Conservation (phyloP, 1,140 invertebrate genomes). For the Drosophila miranda region DNA sequence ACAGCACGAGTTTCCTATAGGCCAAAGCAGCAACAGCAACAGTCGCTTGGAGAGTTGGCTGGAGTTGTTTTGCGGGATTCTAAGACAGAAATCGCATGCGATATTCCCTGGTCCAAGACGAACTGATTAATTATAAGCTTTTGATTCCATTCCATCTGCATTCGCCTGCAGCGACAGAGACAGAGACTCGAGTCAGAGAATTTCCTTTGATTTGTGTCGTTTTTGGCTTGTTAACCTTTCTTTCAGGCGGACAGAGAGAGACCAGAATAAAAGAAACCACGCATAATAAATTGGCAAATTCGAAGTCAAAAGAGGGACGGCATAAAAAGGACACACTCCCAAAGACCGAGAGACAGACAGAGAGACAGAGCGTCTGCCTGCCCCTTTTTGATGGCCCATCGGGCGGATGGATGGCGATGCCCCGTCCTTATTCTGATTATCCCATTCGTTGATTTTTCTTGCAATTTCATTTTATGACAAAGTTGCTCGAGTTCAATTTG, state of each 20-base stretch:
- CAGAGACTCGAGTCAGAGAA: constrained; percentile 6
- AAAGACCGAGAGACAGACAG: constrained; percentile 16
- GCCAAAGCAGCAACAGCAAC: constrained; percentile 29
- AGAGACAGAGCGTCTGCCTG: constrained; percentile 13
- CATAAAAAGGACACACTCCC: constrained; percentile 54
- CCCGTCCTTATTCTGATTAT: constrained; percentile 44
- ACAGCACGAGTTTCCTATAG: constrained; percentile 25
- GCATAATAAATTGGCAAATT: constrained; percentile 58
- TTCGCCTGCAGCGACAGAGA: constrained; percentile 36
- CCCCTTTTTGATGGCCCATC: constrained; percentile 53
- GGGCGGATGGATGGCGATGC: neutral
- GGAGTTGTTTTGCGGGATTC: too few species aligned
- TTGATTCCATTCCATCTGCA: constrained; percentile 51
- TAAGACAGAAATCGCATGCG: constrained; percentile 55
- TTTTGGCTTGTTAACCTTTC: constrained; percentile 44
- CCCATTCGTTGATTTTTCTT: constrained; percentile 53
- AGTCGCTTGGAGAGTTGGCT: constrained; percentile 2
- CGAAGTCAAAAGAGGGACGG: constrained; percentile 13
- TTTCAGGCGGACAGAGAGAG: neutral
- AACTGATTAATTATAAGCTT: constrained; percentile 52
- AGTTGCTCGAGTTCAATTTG: constrained; percentile 70
- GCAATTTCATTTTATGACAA: constrained; percentile 72
- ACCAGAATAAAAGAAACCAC: constrained; percentile 35
- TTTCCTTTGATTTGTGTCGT: constrained; percentile 48
- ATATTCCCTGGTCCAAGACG: constrained; percentile 6